phyloP scores from a whole-genome alignment of 2,797 vertebrate species.

The Pantherophis vulpinus region DNA sequence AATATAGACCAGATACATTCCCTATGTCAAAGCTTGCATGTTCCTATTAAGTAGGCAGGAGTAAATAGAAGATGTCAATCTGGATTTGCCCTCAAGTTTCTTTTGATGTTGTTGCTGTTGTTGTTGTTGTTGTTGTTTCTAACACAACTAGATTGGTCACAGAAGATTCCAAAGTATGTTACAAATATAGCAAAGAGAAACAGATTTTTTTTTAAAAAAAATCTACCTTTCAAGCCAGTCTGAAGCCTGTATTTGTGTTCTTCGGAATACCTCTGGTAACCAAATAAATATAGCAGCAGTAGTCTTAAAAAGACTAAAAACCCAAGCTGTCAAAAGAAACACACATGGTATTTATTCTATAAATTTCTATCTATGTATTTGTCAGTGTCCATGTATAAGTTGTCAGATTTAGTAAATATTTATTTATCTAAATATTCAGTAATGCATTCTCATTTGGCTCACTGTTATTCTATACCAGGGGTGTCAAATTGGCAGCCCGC shows the following conservation, averaged over 20 bases:
- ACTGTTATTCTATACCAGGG: not conserved
- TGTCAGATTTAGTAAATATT: not conserved
- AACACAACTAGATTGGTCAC: not conserved
- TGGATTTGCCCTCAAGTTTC: not conserved
- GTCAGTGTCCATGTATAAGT: not conserved
- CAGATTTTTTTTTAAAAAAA: not conserved
- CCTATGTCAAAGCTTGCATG: not conserved
- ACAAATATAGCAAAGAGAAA: not conserved
- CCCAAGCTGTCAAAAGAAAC: constrained; percentile 63
- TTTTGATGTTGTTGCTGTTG: not conserved
- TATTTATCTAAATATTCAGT: not conserved
- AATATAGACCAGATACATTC: not conserved
- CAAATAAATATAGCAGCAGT: constrained; percentile 61
- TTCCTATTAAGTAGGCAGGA: not conserved
- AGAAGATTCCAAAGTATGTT: not conserved
- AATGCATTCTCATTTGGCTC: not conserved
- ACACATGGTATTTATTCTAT: not conserved
- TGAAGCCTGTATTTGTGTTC: constrained; percentile 61
- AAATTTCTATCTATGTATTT: not conserved
- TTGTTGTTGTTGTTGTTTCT: not conserved
- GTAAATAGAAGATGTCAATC: not conserved
- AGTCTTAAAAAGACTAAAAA: constrained; percentile 71
- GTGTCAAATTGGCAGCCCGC: too few relatives aligned
- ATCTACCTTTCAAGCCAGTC: constrained; percentile 60
- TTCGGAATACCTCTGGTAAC: constrained; percentile 59